phyloP scores from a whole-genome alignment of 2,888 invertebrate genomes.

The Rhodophaea formosa region DNA sequence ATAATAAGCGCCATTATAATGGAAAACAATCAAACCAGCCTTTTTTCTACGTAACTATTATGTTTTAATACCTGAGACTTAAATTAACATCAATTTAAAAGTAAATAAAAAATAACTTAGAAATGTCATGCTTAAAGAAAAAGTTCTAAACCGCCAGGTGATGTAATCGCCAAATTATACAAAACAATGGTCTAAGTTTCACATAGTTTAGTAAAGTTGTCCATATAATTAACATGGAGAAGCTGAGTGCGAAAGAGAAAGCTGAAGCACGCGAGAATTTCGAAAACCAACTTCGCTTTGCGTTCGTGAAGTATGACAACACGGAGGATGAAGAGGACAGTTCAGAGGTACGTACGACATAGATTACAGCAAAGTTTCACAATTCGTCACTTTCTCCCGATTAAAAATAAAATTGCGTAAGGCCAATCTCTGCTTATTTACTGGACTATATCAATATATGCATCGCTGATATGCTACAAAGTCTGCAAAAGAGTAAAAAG shows the following conservation, averaged over 20 bases:
- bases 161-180: conserved; percentile 1
- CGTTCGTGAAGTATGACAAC: conserved; percentile 64
- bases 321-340: conserved; percentile 64
- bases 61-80: background rate
- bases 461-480: no score
- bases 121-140: background rate
- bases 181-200: background rate
- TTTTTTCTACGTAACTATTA: background rate
- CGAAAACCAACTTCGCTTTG: conserved; percentile 67
- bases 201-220: conserved; percentile 15
- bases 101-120: background rate
- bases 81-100: background rate
- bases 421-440: no score
- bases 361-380: no score
- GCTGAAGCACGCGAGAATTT: conserved; percentile 66
- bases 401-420: no score
- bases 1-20: background rate
- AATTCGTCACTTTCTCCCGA: no score
- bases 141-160: conserved; percentile 5
- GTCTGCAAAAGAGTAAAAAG: no score
- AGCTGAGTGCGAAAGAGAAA: conserved; percentile 53
- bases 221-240: conserved; percentile 34
- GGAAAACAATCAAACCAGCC: background rate
- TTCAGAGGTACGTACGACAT: conserved; percentile 55
- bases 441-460: no score